A percentile compares a stretch with the other conserved stretches of the same genome.
Conservation (phyloP, 1,140 invertebrate species). For the Aphidius ervi region DNA sequence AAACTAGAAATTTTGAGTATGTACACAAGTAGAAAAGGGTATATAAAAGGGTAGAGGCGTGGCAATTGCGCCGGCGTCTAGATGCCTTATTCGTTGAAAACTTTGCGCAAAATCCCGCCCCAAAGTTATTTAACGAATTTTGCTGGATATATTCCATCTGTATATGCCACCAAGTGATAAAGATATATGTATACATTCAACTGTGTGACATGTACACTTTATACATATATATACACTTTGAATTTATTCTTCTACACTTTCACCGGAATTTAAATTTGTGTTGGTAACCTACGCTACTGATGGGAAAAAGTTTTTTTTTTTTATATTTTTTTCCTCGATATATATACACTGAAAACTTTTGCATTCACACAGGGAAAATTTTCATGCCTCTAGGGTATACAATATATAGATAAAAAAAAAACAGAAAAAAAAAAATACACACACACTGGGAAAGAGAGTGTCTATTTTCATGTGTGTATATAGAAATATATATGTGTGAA, state of each 20-base stretch:
- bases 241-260: too few species aligned
- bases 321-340: too few species aligned
- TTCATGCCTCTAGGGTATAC: not conserved
- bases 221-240: too few species aligned
- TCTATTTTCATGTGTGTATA: not conserved
- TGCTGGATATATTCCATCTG: slow-evolving; percentile 3
- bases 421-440: not conserved
- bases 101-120: slow-evolving; percentile 54
- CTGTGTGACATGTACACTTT: too few species aligned
- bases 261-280: too few species aligned
- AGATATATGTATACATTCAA: too few species aligned
- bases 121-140: slow-evolving; percentile 24
- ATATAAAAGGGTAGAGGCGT: slow-evolving; percentile 42
- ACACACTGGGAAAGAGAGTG: not conserved
- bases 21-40: slow-evolving; percentile 15
- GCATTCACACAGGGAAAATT: slow-evolving; percentile 8
- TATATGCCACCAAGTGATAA: not conserved
- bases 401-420: not conserved
- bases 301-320: too few species aligned
- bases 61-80: slow-evolving; percentile 44
- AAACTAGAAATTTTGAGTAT: slow-evolving; percentile 36
- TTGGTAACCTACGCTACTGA: too few species aligned
- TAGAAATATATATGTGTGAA: slow-evolving; percentile 30
- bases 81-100: slow-evolving; percentile 55
- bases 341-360: too few species aligned